Evolutionary conservation across 2,888 invertebrate genomes (phyloP), one percentile per base, ranked within the genome.

Genomic region (Timema podura): DNA sequence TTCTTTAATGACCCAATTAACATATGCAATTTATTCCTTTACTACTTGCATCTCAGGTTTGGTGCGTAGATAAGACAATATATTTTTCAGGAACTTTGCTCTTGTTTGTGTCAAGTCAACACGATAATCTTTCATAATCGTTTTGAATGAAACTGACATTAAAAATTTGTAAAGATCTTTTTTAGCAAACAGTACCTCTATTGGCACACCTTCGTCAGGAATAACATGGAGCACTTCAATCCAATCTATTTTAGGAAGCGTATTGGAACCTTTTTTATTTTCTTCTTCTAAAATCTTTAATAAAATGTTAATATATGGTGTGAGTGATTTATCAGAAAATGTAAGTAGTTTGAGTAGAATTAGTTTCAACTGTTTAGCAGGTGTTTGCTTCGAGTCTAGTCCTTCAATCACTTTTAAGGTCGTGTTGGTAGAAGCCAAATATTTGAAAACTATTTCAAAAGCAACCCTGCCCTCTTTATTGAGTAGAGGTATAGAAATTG

Each of bases 181-280:
- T 45, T 70, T 70, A 44, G 67, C 64, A 30, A n/a, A 7, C n/a
- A 54, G 51, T 15, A 70, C 67, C 65, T 67, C 67, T 15, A 57
- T 13, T 10, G 70, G 70, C 0, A 67, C 67, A 10, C 64, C 67
- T 16, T 13, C 15, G 47, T 70, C 64, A 47, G 70, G 70, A 44
- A 70, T 64, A 16, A 68, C 67, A n/a, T 67, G 70, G 8, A 70
- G 67, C 9, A 67, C n/a, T 46, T 59, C 64, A 46, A 70, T 66
- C 70, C 70, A 70, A n/a, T 70, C 67, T 47, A 70, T 59, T n/a
- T 70, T 66, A 16, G 70, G 70, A 30, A 70, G 15, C 13, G 47
- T 46, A 13, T 49, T 47, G n/a, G 51, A 64, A 6, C 46, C 15
- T 2, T 49, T 13, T 5, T 16, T 5, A 44, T 54, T 13, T 15